Evolutionary conservation across 2,113 vertebrate genomes (phyloP).

Genomic region (Tupaia chinensis): DNA sequence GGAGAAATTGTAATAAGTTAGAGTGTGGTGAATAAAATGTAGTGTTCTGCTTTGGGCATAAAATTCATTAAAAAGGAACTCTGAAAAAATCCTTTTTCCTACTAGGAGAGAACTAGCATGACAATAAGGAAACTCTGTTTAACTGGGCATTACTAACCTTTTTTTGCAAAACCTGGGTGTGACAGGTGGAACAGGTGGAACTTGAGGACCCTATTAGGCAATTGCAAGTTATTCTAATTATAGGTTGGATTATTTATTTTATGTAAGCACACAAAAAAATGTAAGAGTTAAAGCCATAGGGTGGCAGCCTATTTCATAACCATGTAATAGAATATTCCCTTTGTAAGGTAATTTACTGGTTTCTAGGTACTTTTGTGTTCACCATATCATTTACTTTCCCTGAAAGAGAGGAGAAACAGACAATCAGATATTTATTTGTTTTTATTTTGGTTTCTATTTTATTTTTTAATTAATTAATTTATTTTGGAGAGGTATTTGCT

Average conservation of each 20-base stretch:
- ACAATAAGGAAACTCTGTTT: constrained; percentile 12
- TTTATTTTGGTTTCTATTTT: constrained; percentile 23
- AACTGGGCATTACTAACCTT: background rate
- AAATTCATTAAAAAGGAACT: background rate
- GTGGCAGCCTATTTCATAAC: constrained; percentile 41
- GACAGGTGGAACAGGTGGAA: constrained; percentile 39
- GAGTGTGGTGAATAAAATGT: background rate
- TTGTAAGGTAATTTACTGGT: constrained; percentile 30
- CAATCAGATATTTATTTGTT: background rate
- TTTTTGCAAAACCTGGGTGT: constrained; percentile 11
- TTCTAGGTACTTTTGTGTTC: constrained; percentile 15
- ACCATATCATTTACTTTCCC: background rate
- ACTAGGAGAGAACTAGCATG: constrained; percentile 11
- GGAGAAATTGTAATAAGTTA: background rate
- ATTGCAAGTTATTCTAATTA: constrained; percentile 59
- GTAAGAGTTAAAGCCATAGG: constrained; percentile 48
- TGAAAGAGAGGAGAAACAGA: background rate
- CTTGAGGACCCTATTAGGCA: background rate
- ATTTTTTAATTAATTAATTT: no score
- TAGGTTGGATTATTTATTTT: constrained; percentile 54
- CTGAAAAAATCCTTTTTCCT: background rate
- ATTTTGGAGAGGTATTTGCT: no score
- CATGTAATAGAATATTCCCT: constrained; percentile 23
- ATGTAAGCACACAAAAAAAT: constrained; percentile 64
- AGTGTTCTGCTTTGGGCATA: background rate